phyloP scores from a whole-genome alignment of 2,888 invertebrate genomes.

The Clanis bilineata region DNA sequence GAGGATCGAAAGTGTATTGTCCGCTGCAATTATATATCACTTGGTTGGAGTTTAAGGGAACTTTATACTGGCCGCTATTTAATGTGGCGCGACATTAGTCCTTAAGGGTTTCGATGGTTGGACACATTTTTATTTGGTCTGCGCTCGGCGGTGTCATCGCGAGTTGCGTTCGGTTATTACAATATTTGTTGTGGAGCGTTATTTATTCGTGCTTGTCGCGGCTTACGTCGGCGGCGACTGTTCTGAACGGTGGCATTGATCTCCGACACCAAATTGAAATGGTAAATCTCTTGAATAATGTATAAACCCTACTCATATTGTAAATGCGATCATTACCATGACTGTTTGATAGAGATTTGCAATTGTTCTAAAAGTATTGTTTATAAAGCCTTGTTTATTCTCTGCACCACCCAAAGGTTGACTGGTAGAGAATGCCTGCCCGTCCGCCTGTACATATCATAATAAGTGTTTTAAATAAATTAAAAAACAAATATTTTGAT shows the following conservation, averaged over 20 bases:
- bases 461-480: too few species aligned
- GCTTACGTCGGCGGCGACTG: constrained; percentile 50
- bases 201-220: constrained; percentile 71
- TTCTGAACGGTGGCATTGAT: constrained; percentile 57
- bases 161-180: constrained; percentile 62
- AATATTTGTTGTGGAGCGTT: constrained; percentile 76
- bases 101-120: constrained; percentile 44
- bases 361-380: neutral
- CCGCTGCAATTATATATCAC: constrained; percentile 53
- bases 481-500: too few species aligned
- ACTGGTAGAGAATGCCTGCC: too few species aligned
- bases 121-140: constrained; percentile 52
- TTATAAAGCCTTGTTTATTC: too few species aligned
- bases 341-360: neutral
- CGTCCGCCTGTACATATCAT: too few species aligned
- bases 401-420: too few species aligned
- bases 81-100: constrained; percentile 47
- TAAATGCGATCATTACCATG: neutral
- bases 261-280: constrained; percentile 48
- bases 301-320: constrained; percentile 26
- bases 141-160: constrained; percentile 35
- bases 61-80: constrained; percentile 50
- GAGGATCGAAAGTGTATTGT: constrained; percentile 47
- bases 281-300: constrained; percentile 51
- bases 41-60: constrained; percentile 59